Evolutionary conservation across 2,888 invertebrate genomes (phyloP).

Genomic region (Cheilosia pagana): DNA sequence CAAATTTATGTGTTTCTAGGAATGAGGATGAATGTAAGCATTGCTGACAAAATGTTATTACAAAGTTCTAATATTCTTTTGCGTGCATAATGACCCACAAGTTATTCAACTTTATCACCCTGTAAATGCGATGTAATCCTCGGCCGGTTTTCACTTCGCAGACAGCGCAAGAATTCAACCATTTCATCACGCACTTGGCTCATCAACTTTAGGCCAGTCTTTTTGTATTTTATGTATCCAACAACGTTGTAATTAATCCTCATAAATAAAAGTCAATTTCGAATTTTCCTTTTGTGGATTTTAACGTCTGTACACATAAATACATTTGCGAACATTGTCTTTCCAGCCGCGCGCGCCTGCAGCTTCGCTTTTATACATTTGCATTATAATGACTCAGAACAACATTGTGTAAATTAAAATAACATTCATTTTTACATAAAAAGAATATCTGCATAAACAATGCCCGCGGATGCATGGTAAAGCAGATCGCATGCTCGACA

Average conservation of each 20-base stretch:
- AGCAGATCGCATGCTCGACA: constrained; percentile 74
- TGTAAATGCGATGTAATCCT: constrained; percentile 11
- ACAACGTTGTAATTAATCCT: constrained; percentile 53
- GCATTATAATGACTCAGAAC: constrained; percentile 55
- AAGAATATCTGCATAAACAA: constrained; percentile 68
- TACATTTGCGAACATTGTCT: constrained; percentile 31
- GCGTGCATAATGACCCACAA: constrained; percentile 7
- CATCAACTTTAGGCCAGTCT: constrained; percentile 34
- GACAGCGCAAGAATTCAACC: neutral
- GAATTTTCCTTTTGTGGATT: constrained; percentile 25
- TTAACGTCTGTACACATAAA: constrained; percentile 11
- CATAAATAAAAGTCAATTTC: constrained; percentile 58
- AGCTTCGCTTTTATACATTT: constrained; percentile 35
- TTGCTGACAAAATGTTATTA: no score
- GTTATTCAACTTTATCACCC: constrained; percentile 13
- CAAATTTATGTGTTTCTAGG: no score
- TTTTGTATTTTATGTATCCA: neutral
- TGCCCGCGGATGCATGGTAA: constrained; percentile 72
- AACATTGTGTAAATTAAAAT: constrained; percentile 72
- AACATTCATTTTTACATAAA: constrained; percentile 42
- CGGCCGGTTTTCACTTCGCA: neutral
- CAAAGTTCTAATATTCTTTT: neutral
- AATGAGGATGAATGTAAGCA: no score
- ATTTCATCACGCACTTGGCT: constrained; percentile 58
- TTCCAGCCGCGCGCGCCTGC: constrained; percentile 31